Conservation (phyloP, 2,888 invertebrate species). For the Drosophila kanekoi region DNA sequence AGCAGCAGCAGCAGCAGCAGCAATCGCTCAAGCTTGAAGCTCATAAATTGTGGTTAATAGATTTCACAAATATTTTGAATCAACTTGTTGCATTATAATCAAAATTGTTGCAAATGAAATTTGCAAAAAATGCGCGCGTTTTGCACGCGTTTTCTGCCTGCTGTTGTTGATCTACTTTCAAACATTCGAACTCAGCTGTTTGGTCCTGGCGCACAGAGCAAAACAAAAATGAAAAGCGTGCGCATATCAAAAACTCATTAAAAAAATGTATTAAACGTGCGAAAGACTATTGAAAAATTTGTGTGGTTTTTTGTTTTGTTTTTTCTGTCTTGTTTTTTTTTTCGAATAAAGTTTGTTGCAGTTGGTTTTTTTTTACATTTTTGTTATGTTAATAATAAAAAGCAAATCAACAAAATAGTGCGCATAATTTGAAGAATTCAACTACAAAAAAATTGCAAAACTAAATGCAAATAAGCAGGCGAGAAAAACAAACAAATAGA, state of each 20-base stretch:
- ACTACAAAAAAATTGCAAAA: constrained; percentile 33
- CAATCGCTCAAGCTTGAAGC: background rate
- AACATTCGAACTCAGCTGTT: background rate
- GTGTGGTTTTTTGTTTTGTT: constrained; percentile 11
- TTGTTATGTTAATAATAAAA: constrained; percentile 48
- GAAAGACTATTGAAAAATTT: constrained; percentile 27
- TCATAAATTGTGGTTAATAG: constrained; percentile 20
- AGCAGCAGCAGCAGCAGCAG: background rate
- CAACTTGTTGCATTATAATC: constrained; percentile 64
- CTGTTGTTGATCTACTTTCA: background rate
- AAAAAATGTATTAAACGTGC: constrained; percentile 5
- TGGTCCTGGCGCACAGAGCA: background rate
- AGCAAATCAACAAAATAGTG: constrained; percentile 19
- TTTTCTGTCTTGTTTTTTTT: constrained; percentile 8
- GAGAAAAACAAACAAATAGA: constrained; percentile 13
- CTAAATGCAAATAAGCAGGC: constrained; percentile 41
- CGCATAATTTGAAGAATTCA: constrained; percentile 26
- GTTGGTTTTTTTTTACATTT: constrained; percentile 41
- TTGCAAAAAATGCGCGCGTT: constrained; percentile 6
- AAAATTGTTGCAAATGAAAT: background rate
- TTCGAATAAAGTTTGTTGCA: constrained; percentile 12
- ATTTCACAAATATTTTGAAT: constrained; percentile 30
- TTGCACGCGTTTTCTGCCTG: background rate
- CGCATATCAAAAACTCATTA: background rate
- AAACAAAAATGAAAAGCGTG: background rate